phyloP scores from a whole-genome alignment of 2,113 vertebrate genomes.

The Myocastor coypus region DNA sequence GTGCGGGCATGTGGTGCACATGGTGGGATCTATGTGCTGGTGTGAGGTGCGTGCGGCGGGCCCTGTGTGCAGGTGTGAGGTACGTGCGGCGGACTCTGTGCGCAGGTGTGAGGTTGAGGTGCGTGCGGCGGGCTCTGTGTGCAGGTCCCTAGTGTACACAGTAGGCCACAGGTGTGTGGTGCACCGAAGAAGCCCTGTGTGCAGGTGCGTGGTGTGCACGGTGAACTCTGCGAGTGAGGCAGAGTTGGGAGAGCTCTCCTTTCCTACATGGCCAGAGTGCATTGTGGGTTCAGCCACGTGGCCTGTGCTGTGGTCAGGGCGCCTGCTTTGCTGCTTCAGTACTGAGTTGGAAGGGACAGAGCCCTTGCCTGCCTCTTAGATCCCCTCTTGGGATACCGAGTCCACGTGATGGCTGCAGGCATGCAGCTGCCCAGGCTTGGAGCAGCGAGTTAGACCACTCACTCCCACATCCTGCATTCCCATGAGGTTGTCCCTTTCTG shows the following conservation, averaged over 20 bases:
- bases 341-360: not conserved
- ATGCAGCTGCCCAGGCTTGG: not conserved
- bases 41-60: too few species aligned
- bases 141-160: too few species aligned
- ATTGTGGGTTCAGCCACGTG: fast-evolving
- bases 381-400: not conserved
- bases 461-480: not conserved
- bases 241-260: fast-evolving
- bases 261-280: not conserved
- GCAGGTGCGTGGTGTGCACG: not conserved
- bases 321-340: not conserved
- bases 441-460: fast-evolving
- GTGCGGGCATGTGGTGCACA: not conserved
- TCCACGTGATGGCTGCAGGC: not conserved
- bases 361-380: not conserved
- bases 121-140: too few species aligned
- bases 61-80: not conserved
- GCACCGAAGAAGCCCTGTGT: too few species aligned
- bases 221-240: not conserved
- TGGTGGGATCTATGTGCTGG: not conserved
- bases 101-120: too few species aligned
- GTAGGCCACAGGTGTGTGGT: too few species aligned
- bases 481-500: not conserved
- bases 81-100: too few species aligned
- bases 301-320: not conserved